Base-by-base conservation (phyloP, 2,888 invertebrate species). In the Auanema sp. region DNA sequence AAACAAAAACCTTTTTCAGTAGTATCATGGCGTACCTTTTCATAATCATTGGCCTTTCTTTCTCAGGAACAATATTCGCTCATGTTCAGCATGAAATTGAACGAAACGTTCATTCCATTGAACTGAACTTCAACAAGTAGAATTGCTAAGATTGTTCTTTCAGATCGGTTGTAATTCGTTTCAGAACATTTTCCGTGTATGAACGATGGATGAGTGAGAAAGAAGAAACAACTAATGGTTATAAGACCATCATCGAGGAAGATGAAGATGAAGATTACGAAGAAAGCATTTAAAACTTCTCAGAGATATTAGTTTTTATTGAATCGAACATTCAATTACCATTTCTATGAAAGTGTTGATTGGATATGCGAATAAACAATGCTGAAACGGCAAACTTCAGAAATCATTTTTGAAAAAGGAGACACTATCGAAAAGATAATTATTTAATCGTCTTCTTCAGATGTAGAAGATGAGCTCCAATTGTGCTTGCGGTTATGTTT, bases 21-120 rank as follows among this genome's bases (percentile, higher is more conserved):
- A 69, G 73, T 4, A 23, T 78, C 1, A 56, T 77, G 1, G 64
- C 78, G 14, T 78, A 78, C 58, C 57, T 71, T 40, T 53, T 77
- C 14, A 70, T 72, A 12, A 59, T 76, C 2, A 55, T 78, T 14
- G 75, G 75, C 3, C 52, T 80, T 4, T 71, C 78, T 10, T 63
- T 77, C 14, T 69, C 76, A 33, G 72, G 71, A 14, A 71, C 77
- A 5, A 54, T 75, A 11, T 79, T 76, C 64, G 65, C 69, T 18
- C 65, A 66, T 42, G 72, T 80, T 61, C 78, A 80, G 53, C 70
- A 76, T 24, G 69, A 70, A 21, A 76, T 80, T 43, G 80, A 80
- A 51, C 58, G 66, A 33, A 62, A 60, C 14, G 65, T 80, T 57
- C 72, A 76, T 24, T 65, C 69, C 1, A 78, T 69, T 43, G 79